Base-by-base conservation (phyloP, 92 coral and sea anemone species). In the Parazoanthus darwini region DNA sequence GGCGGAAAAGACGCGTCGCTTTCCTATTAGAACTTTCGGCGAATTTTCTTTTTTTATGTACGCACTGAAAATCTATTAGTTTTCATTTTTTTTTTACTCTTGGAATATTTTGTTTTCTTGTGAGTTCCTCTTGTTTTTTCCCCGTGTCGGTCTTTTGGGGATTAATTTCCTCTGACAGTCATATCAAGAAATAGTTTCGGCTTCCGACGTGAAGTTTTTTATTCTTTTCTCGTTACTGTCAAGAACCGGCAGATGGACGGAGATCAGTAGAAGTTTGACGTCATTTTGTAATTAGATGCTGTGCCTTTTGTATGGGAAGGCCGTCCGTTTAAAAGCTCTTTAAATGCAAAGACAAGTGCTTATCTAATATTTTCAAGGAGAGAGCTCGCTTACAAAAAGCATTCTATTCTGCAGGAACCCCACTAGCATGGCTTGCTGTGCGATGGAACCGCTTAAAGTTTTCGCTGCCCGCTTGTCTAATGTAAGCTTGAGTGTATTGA, bases 311-410 rank as follows among this genome's bases (percentile, higher is more conserved):
- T 83, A 35, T 70, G 63, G 37, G 39, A 68, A 68, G 87, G 58
- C 63, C 78, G 78, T 56, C 87, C 54, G 74, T 71, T 76, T 83
- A 83, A 83, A 83, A 83, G 77, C 78, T 70, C 87, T 83, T 83
- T 83, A 83, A 83, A 83, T 83, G 87, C 87, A 50, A 83, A 83
- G 86, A 72, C 50, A 83, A 83, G 78, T 83, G 38, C 87, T 71
- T 83, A 50, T 83, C 87, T 71, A 44, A 83, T 83, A 48, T 68
- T 83, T 70, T 83, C 77, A 83, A 83, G 79, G 59, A 33, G 78
- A 83, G 87, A 43, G 78, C 56, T 83, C 79, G 58, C 78, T 83
- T 68, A 68, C 78, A 70, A 68, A 68, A 71, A 26, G 22, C 44
- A 15, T 23, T 43, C 78, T n/a, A n/a, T 70, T 70, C 66, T 83